phyloP scores from a whole-genome alignment of 2,113 vertebrate species.

The Cairina moschata region DNA sequence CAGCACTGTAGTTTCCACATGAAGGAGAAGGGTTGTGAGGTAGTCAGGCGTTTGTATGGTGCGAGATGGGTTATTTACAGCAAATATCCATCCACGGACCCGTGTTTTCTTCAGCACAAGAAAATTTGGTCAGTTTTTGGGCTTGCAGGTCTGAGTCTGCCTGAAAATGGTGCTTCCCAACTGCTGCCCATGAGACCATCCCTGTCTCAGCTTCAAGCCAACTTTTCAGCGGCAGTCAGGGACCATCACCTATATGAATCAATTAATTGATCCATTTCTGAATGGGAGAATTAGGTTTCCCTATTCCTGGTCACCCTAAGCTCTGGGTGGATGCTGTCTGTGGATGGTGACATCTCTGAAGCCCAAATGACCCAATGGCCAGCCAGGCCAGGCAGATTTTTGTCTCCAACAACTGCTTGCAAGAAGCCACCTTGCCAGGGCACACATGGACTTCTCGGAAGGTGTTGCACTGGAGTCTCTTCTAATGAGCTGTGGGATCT shows the following conservation, averaged over 20 bases:
- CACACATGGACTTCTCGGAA: accelerated
- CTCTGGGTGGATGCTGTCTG: not conserved
- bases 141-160: not conserved
- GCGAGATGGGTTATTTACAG: not conserved
- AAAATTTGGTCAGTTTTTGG: not conserved
- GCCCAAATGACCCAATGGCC: not conserved
- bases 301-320: not conserved
- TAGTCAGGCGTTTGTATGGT: not conserved
- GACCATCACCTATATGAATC: not conserved
- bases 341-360: not conserved
- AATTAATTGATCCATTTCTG: not conserved
- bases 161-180: not conserved
- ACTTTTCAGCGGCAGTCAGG: not conserved
- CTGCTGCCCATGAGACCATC: not conserved
- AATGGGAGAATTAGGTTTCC: not conserved
- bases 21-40: not conserved
- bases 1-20: not conserved
- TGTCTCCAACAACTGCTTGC: not conserved
- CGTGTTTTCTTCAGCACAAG: not conserved
- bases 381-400: not conserved
- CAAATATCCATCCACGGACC: not conserved
- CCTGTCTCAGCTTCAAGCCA: not conserved
- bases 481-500: constrained; percentile 19
- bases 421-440: not conserved
- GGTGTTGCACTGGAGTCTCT: not conserved